Conservation (phyloP, 2,113 vertebrate genomes). For the Tetrao urogallus region DNA sequence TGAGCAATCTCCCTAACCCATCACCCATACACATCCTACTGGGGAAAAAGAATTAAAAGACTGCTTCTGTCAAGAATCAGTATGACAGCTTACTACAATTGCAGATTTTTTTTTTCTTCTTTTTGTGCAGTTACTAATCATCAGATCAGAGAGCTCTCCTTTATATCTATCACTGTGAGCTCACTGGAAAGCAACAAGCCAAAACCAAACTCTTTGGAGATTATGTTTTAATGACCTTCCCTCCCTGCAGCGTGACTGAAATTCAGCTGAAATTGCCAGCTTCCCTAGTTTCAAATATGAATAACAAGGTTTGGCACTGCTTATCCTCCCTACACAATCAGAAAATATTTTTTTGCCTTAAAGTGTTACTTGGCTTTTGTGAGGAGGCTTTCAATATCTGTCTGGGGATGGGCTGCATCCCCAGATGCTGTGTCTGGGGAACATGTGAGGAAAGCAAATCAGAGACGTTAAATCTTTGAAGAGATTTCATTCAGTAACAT, state of each 20-base stretch:
- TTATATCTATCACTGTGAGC: not conserved
- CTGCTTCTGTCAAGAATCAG: not conserved
- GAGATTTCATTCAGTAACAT: not conserved
- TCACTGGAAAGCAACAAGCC: not conserved
- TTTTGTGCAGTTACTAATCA: not conserved
- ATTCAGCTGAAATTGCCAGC: not conserved
- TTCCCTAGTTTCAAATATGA: not conserved
- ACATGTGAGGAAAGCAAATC: constrained; percentile 3
- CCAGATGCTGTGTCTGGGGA: not conserved
- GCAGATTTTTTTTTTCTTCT: not conserved
- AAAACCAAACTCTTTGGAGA: not conserved
- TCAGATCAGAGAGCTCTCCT: not conserved
- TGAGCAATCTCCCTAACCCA: too few species aligned
- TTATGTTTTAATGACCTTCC: not conserved
- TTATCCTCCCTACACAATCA: not conserved
- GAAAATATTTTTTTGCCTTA: not conserved
- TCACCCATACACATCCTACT: rapidly evolving
- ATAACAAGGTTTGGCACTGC: not conserved
- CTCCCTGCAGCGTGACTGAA: not conserved
- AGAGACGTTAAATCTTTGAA: not conserved
- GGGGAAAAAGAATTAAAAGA: constrained; percentile 4
- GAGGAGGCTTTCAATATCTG: not conserved
- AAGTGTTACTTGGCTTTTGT: not conserved
- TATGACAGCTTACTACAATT: not conserved
- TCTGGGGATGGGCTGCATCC: not conserved